A percentile compares a stretch with the other conserved stretches of the same genome.
Evolutionary conservation across 2,888 invertebrate species (phyloP).

Genomic region (Pyrrhosoma nymphula): DNA sequence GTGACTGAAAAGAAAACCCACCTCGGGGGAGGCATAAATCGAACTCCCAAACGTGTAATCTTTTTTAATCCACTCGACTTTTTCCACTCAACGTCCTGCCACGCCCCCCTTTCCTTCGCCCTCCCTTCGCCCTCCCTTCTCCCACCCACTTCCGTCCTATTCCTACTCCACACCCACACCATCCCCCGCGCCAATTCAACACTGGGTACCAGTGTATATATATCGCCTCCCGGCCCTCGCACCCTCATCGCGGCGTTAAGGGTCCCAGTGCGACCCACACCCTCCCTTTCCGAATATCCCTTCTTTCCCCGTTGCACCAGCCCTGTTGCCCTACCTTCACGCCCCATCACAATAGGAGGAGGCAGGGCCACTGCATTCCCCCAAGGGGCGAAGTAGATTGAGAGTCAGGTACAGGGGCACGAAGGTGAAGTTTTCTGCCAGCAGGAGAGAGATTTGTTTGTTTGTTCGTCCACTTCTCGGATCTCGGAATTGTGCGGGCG

Average conservation of each 20-base stretch:
- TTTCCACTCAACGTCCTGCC: not conserved
- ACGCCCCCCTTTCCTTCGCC: not conserved
- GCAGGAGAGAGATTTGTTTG: not conserved
- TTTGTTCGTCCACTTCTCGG: not conserved
- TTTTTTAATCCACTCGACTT: not conserved
- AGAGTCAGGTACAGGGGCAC: not conserved
- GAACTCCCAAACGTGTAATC: slow-evolving; percentile 61
- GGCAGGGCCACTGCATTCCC: not conserved
- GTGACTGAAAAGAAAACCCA: slow-evolving; percentile 44
- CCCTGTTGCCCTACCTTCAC: not conserved
- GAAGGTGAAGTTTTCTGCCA: not conserved
- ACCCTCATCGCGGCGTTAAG: not conserved
- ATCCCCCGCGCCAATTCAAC: not conserved
- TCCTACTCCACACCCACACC: not conserved
- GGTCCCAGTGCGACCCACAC: not conserved
- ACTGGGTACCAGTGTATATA: not conserved
- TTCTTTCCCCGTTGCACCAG: not conserved
- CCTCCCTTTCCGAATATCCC: not conserved
- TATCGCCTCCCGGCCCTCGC: not conserved
- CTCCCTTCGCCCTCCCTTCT: not conserved
- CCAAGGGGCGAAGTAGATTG: not conserved
- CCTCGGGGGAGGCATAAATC: slow-evolving; percentile 41
- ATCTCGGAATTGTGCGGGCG: not conserved
- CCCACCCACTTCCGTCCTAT: not conserved
- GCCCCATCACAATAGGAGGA: not conserved